Evolutionary conservation across 1,140 invertebrate genomes (phyloP).

Genomic region (Gerris buenoi): DNA sequence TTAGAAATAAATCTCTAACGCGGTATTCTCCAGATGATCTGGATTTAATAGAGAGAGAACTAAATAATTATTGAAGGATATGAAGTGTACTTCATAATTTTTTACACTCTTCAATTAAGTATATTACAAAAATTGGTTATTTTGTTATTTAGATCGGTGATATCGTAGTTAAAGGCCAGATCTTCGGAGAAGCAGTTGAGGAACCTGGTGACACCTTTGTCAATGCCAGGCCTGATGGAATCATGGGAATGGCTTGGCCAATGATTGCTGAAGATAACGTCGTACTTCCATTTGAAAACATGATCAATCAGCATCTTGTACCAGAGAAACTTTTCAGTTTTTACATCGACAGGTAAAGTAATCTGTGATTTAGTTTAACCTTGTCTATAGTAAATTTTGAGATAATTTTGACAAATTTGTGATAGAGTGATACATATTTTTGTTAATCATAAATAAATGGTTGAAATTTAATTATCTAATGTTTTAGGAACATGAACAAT

Average conservation of each 20-base stretch:
- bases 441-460: no score
- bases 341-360: conserved; percentile 33
- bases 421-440: not conserved
- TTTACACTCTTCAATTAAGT: no score
- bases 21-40: no score
- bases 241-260: conserved; percentile 40
- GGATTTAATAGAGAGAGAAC: not conserved
- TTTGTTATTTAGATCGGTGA: conserved; percentile 29
- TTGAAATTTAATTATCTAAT: no score
- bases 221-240: conserved; percentile 48
- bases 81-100: not conserved
- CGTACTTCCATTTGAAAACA: conserved; percentile 43
- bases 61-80: not conserved
- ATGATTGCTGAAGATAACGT: conserved; percentile 42
- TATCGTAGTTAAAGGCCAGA: conserved; percentile 36
- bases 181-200: conserved; percentile 46
- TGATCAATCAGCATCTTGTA: conserved; percentile 38
- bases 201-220: conserved; percentile 36
- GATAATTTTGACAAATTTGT: conserved; percentile 26
- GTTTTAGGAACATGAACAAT: conserved; percentile 3
- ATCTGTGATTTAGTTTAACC: no score
- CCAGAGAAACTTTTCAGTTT: conserved; percentile 43
- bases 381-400: no score
- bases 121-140: no score
- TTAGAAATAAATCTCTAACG: no score